These are phyloP conservation scores for Poecilia latipinna DNA, from an alignment of 2,113 vertebrate species.

Conservation along the genomic window DNA sequence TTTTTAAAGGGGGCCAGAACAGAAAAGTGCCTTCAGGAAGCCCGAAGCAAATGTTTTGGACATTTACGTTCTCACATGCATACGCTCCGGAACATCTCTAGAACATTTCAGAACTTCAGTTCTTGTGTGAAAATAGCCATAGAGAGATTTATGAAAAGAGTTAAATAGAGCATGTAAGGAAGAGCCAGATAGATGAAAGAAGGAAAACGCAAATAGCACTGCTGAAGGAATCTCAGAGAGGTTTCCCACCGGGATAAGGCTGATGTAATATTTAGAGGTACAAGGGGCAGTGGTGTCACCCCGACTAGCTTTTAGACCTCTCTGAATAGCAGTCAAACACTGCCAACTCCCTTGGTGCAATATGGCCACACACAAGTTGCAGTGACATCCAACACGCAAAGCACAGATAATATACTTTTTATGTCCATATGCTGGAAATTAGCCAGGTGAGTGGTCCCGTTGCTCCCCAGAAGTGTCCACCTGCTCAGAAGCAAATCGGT, in stretches of 20 bases:
- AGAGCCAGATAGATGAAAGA: slow-evolving; percentile 23
- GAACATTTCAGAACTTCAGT: not conserved
- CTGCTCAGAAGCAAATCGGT: not conserved
- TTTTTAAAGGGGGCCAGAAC: no score
- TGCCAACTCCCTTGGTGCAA: slow-evolving; percentile 53
- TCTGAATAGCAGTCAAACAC: slow-evolving; percentile 76
- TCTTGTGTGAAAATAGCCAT: not conserved
- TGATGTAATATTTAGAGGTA: slow-evolving; percentile 78
- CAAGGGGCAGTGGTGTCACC: slow-evolving; percentile 68
- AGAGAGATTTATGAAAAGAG: slow-evolving; percentile 19
- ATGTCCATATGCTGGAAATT: slow-evolving; percentile 11
- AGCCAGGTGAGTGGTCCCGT: slow-evolving; percentile 6
- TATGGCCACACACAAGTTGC: slow-evolving; percentile 39
- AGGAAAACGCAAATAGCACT: slow-evolving; percentile 58
- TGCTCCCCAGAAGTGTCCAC: slow-evolving; percentile 5
- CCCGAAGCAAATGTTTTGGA: not conserved
- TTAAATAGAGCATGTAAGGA: slow-evolving; percentile 21
- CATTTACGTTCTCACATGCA: slow-evolving; percentile 1
- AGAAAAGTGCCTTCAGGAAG: not conserved
- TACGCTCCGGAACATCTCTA: not conserved
- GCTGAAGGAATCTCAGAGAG: slow-evolving; percentile 51
- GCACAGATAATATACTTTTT: slow-evolving; percentile 26
- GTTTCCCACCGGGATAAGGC: slow-evolving; percentile 48
- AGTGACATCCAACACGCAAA: slow-evolving; percentile 41
- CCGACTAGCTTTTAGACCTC: slow-evolving; percentile 73